phyloP scores from a whole-genome alignment of 2,797 vertebrate species.

The Aldrovandia affinis region DNA sequence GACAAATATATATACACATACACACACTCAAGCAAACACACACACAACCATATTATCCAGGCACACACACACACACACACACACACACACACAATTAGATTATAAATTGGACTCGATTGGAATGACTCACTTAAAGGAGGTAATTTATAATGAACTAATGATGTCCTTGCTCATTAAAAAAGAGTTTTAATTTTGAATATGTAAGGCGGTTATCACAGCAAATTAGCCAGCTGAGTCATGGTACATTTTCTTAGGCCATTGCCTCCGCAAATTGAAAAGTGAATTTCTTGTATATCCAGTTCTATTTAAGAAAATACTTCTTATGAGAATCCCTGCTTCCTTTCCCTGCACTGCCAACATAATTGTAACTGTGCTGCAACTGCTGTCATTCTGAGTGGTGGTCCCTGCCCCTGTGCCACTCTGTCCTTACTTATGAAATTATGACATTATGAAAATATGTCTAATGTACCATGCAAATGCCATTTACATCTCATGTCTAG shows the following conservation, averaged over 20 bases:
- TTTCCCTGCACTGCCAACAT: neutral
- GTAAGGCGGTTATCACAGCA: constrained; percentile 32
- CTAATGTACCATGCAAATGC: neutral
- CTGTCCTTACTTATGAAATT: neutral
- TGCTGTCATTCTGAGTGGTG: neutral
- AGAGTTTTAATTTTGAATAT: constrained; percentile 38
- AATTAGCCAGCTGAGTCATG: constrained; percentile 40
- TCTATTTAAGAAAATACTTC: neutral
- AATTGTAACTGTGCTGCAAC: neutral
- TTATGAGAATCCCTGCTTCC: neutral
- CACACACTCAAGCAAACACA: neutral
- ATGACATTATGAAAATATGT: neutral
- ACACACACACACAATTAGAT: constrained; percentile 26
- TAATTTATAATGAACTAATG: constrained; percentile 38
- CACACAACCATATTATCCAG: neutral
- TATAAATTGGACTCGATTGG: constrained; percentile 29
- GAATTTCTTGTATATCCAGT: neutral
- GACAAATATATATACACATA: neutral
- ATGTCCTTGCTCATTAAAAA: constrained; percentile 36
- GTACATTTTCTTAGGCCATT: constrained; percentile 23
- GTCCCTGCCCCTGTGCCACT: neutral
- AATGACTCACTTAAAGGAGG: constrained; percentile 36
- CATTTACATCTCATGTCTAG: too few species aligned
- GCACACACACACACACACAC: neutral
- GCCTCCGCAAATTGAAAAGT: constrained; percentile 31